Conservation (phyloP, 2,797 vertebrate genomes). For the Myripristis murdjan region DNA sequence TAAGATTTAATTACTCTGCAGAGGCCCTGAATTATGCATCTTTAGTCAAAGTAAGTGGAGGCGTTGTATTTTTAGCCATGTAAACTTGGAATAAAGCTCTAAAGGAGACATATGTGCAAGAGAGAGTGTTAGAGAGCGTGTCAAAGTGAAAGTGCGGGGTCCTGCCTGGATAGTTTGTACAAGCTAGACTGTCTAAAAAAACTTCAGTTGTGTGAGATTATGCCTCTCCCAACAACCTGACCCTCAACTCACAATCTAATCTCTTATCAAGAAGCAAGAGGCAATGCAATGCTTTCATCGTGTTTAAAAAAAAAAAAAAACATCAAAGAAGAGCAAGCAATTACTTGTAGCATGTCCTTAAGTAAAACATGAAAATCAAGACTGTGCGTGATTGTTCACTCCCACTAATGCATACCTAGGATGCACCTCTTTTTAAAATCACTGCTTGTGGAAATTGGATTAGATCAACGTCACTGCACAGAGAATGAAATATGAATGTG, state of each 20-base stretch:
- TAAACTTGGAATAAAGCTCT: conserved; percentile 67
- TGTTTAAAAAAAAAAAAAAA: conserved; percentile 1
- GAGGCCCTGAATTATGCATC: conserved; percentile 84
- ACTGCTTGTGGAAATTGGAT: not conserved
- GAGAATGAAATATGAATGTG: not conserved
- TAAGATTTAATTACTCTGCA: conserved; percentile 86
- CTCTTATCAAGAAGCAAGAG: conserved; percentile 5
- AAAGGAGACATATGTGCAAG: conserved; percentile 50
- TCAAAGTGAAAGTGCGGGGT: not conserved
- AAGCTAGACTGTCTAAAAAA: not conserved
- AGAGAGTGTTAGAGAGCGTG: conserved; percentile 31
- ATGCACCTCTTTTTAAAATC: not conserved
- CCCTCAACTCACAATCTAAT: conserved; percentile 15
- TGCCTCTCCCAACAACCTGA: conserved; percentile 4
- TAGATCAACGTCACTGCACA: not conserved
- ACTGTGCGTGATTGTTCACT: too few species aligned
- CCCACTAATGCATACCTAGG: too few species aligned
- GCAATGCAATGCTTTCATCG: not conserved
- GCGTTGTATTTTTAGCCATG: conserved; percentile 81
- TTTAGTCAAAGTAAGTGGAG: conserved; percentile 68
- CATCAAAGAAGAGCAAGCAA: not conserved
- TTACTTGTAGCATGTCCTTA: not conserved
- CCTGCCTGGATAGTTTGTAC: not conserved
- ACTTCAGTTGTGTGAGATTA: not conserved
- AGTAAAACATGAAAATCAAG: conserved; percentile 10